phyloP scores from a whole-genome alignment of 2,888 invertebrate genomes.

The Tineola bisselliella region DNA sequence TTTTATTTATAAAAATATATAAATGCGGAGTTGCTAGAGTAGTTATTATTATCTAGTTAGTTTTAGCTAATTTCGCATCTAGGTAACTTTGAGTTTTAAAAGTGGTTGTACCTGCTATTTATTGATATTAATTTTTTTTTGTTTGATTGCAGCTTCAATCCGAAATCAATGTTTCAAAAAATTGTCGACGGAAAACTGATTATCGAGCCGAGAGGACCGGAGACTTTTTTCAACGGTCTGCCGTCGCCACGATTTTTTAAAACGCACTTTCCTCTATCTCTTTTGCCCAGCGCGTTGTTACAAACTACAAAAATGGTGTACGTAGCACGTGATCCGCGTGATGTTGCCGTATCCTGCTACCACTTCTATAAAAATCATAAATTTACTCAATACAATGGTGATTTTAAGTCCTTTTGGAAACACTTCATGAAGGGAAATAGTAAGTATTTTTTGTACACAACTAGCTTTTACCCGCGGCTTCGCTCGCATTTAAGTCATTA shows the following conservation, averaged over 20 bases:
- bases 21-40: no score
- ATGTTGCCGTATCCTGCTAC: conserved; percentile 77
- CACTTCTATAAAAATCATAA: conserved; percentile 70
- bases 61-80: no score
- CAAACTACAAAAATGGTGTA: conserved; percentile 69
- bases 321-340: conserved; percentile 79
- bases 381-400: conserved; percentile 66
- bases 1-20: no score
- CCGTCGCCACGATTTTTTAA: conserved; percentile 63
- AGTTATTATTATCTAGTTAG: no score
- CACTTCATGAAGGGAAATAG: conserved; percentile 68
- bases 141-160: conserved; percentile 3
- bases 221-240: neutral
- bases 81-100: no score
- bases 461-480: no score
- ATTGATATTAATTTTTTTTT: no score
- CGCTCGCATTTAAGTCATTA: no score
- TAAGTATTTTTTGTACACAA: conserved; percentile 35
- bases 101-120: no score
- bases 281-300: conserved; percentile 66
- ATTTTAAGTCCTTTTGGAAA: conserved; percentile 68
- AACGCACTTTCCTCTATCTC: conserved; percentile 73
- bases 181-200: neutral
- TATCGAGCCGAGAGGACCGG: neutral
- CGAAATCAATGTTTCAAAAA: neutral